Percentiles rank a stretch among this genome's conserved stretches.
These are phyloP conservation scores for Apodemia hepburni DNA, from an alignment of 2,888 invertebrate genomes.

Conservation along the genomic window DNA sequence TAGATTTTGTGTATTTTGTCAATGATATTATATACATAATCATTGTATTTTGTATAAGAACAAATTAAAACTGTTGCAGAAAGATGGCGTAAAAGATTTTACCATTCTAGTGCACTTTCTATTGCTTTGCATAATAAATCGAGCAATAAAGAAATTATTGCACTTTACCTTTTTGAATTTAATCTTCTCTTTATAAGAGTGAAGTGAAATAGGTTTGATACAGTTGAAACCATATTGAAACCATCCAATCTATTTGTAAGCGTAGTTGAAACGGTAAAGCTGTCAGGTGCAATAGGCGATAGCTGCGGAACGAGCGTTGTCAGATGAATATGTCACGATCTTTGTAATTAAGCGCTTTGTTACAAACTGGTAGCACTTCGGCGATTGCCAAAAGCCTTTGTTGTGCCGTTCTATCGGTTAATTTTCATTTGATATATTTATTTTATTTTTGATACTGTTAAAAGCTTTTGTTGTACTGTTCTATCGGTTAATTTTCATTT, in stretches of 20 bases:
- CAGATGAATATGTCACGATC: constrained; percentile 13
- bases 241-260: constrained; percentile 9
- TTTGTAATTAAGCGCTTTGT: constrained; percentile 10
- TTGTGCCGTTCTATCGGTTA: neutral
- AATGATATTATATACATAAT: no score
- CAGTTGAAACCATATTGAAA: neutral
- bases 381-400: constrained; percentile 13
- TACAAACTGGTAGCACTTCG: constrained; percentile 11
- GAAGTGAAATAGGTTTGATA: neutral
- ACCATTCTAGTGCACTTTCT: no score
- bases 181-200: neutral
- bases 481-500: neutral
- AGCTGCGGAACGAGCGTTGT: neutral
- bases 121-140: no score
- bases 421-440: neutral
- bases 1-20: no score
- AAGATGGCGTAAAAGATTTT: no score
- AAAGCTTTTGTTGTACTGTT: constrained; percentile 1
- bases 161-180: no score
- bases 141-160: no score
- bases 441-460: neutral
- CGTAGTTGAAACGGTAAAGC: neutral
- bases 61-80: no score
- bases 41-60: no score
- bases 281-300: neutral